These are phyloP conservation scores for Potorous gilbertii DNA, from an alignment of 2,797 vertebrate species.

Conservation along the genomic window DNA sequence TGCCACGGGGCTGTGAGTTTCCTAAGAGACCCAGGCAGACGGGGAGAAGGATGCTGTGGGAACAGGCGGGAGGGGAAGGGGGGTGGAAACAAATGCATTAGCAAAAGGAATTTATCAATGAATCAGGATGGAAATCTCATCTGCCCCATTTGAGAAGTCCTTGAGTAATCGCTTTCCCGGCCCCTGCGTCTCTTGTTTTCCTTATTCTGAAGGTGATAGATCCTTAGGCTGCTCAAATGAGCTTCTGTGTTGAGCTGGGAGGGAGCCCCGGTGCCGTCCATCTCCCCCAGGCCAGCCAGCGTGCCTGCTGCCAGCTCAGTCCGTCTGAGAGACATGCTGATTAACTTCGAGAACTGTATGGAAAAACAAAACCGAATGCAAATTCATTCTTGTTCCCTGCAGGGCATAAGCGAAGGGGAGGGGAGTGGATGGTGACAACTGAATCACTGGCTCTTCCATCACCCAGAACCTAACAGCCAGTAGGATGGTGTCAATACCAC, in stretches of 20 bases:
- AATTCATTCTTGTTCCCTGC: background rate
- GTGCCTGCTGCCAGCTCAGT: background rate
- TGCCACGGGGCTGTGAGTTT: background rate
- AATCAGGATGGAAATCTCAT: rapidly evolving
- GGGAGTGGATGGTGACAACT: background rate
- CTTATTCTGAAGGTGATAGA: slow-evolving; percentile 35
- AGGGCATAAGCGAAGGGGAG: background rate
- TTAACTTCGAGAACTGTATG: background rate
- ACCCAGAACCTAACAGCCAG: background rate
- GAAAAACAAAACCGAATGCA: background rate
- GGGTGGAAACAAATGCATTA: background rate
- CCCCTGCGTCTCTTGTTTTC: background rate
- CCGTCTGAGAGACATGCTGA: background rate
- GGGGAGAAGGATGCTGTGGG: background rate
- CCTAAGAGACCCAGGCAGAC: background rate
- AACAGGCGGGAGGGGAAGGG: background rate
- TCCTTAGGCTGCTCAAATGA: background rate
- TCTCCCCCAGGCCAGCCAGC: background rate
- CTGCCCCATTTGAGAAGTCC: background rate
- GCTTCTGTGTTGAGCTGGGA: background rate
- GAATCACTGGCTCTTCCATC: background rate
- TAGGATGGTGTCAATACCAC: background rate
- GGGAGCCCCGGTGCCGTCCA: background rate
- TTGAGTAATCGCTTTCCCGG: background rate
- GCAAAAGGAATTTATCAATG: background rate